Base-by-base conservation (phyloP, 2,888 invertebrate species). In the Temnothorax ravouxi region DNA sequence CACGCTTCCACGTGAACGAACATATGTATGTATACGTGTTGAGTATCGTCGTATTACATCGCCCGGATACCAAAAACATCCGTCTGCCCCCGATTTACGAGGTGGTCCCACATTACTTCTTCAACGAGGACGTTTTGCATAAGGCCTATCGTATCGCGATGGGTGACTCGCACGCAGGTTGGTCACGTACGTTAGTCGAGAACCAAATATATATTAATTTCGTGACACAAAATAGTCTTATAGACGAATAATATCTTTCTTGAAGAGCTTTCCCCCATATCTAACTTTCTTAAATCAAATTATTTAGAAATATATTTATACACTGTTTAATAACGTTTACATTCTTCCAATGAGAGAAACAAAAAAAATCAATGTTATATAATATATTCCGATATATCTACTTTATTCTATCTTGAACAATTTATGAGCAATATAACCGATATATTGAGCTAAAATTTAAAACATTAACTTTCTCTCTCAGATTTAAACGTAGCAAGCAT, bases 51-150 rank as follows among this genome's bases (percentile, higher is more conserved):
- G 93, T 96, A 9, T 91, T 96, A 34, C 96, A 97, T 90, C 96
- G 96, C 69, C 91, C 95, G 2, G 97, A 97, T 89, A 95, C 96
- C 79, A 94, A 95, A 71, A 95, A 96, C 77, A 93, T 97, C 47
- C 96, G 96, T 25, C 91, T 97, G 54, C 97, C 97, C 2, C 96
- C 97, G 2, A 95, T 96, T n/a, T 97, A 97, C 91, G 97, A 97
- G 95, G 95, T 97, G 47, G 95, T 96, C 89, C 97, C 97, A 0
- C 95, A 96, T 92, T 95, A 96, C 88, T 97, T 96, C 95, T 96
- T 96, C 87, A 96, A 96, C 93, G 93, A 95, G 18, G 96, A 96
- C 64, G 95, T 96, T 15, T 95, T 97, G 89, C 93, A 94, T 64
- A 89, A 93, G 61, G 90, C 91, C 3, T 89, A 92, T 66, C 88